These are phyloP conservation scores for Talpa occidentalis DNA, from an alignment of 2,113 vertebrate species.

Conservation along the genomic window DNA sequence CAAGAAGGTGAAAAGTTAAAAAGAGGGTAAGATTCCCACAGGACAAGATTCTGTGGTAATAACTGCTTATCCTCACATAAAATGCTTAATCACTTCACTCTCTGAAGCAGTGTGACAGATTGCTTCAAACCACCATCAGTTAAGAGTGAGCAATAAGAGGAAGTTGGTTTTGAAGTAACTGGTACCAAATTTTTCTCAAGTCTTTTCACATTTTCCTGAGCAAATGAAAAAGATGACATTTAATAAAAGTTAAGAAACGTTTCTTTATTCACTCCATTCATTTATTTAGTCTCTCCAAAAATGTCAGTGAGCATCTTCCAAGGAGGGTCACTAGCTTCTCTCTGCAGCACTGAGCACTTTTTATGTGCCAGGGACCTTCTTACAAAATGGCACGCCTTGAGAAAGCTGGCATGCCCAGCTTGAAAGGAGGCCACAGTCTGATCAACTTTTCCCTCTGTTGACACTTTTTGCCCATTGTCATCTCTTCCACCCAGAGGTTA, in stretches of 20 bases:
- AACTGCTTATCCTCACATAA: background rate
- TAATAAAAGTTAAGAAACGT: background rate
- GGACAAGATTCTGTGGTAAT: background rate
- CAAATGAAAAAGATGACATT: background rate
- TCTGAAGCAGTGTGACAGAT: background rate
- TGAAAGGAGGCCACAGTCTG: background rate
- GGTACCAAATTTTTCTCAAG: background rate
- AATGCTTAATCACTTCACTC: background rate
- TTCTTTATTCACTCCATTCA: background rate
- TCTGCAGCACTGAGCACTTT: background rate
- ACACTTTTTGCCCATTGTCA: background rate
- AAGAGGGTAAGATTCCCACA: background rate
- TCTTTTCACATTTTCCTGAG: background rate
- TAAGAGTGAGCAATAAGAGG: background rate
- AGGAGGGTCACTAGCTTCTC: no score
- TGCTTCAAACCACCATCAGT: background rate
- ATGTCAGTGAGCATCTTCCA: background rate
- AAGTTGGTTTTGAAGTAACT: background rate
- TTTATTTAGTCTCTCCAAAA: background rate
- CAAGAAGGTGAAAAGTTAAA: background rate
- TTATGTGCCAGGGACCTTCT: background rate
- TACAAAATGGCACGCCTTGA: background rate
- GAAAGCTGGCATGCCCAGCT: background rate
- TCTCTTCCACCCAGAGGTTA: background rate
- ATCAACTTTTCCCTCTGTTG: background rate